These are phyloP conservation scores for Cheilosia vulpina DNA, from an alignment of 2,888 invertebrate genomes.

Conservation along the genomic window DNA sequence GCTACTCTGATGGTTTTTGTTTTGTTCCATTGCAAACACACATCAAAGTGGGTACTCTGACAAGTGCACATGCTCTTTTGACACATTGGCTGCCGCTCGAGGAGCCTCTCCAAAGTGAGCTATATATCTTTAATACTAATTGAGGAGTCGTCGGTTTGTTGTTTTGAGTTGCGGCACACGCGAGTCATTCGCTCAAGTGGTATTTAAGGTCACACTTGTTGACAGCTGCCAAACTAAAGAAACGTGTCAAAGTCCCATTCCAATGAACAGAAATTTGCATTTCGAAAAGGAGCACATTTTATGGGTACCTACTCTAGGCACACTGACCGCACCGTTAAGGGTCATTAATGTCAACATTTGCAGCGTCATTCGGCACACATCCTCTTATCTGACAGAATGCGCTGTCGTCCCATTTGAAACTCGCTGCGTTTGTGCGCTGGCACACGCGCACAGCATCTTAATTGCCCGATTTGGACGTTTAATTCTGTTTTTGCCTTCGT, in stretches of 20 bases:
- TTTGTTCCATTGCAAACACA: slow-evolving; percentile 27
- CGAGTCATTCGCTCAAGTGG: slow-evolving; percentile 26
- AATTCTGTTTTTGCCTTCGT: slow-evolving; percentile 31
- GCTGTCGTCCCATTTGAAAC: slow-evolving; percentile 59
- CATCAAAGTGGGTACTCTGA: slow-evolving; percentile 61
- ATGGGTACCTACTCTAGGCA: slow-evolving; percentile 21
- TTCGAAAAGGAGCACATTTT: not conserved
- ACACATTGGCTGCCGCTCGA: slow-evolving; percentile 64
- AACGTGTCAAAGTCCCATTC: slow-evolving; percentile 30
- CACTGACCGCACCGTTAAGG: slow-evolving; percentile 58
- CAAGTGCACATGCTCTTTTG: slow-evolving; percentile 74
- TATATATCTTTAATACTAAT: slow-evolving; percentile 54
- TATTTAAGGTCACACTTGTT: slow-evolving; percentile 65
- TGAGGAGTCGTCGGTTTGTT: slow-evolving; percentile 40
- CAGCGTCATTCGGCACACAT: slow-evolving; percentile 47
- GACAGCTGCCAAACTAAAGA: slow-evolving; percentile 43
- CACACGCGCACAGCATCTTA: slow-evolving; percentile 74
- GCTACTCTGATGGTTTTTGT: slow-evolving; percentile 37
- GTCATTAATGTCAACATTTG: slow-evolving; percentile 69
- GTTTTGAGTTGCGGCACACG: slow-evolving; percentile 62
- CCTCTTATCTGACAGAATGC: slow-evolving; percentile 55
- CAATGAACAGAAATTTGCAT: slow-evolving; percentile 9
- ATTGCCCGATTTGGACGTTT: slow-evolving; percentile 68
- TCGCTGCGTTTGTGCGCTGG: slow-evolving; percentile 39
- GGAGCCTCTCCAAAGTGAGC: slow-evolving; percentile 55